phyloP scores from a whole-genome alignment of 92 coral and sea anemone species.

The Epizoanthus illoricatus region DNA sequence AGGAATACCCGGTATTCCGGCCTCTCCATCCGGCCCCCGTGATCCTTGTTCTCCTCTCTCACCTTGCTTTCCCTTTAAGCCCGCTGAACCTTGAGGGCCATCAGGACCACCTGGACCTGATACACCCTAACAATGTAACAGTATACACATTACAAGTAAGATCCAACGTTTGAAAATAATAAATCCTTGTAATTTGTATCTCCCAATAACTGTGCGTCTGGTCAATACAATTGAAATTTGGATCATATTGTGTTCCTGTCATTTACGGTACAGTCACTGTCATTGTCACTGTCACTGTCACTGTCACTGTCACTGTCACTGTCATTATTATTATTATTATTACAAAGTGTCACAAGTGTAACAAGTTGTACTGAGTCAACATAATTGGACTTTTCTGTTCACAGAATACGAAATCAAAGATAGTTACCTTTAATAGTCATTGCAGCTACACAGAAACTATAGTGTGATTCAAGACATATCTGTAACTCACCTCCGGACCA shows the following conservation, averaged over 20 bases:
- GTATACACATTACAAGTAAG: not conserved
- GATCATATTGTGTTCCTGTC: no score
- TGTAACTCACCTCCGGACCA: not conserved
- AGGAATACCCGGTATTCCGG: not conserved
- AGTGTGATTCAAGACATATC: not conserved
- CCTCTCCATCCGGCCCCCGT: not conserved
- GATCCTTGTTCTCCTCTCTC: slow-evolving; percentile 1
- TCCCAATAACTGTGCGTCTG: no score
- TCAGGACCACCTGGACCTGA: not conserved
- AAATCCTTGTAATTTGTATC: no score
- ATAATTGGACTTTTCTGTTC: no score
- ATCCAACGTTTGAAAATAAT: not conserved
- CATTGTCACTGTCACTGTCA: no score
- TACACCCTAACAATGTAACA: not conserved
- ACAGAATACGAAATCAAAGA: no score
- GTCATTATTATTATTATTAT: no score
- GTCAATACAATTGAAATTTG: no score
- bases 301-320: no score
- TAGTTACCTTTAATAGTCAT: not conserved
- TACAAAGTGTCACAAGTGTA: no score
- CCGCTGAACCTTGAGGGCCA: slow-evolving; percentile 3
- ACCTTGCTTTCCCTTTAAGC: not conserved
- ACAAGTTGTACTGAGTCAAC: no score
- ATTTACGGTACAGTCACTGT: no score
- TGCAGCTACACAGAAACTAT: not conserved